A percentile compares a stretch with the other conserved stretches of the same genome.
Evolutionary conservation across 2,113 vertebrate genomes (phyloP).

Genomic region (Sinocyclocheilus anophthalmus): DNA sequence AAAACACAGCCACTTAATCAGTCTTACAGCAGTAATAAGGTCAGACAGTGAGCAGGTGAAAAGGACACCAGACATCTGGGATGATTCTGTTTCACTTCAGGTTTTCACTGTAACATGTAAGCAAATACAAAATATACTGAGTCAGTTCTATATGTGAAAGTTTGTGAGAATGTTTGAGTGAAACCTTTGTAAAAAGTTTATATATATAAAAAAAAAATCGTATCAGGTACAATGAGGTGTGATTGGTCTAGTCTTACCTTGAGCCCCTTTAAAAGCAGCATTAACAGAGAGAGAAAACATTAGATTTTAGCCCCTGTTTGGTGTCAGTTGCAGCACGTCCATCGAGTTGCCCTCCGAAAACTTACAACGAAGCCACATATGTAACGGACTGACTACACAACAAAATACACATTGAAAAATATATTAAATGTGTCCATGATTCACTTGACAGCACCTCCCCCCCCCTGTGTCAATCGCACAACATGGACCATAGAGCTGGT

Average conservation of each 20-base stretch:
- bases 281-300: conserved; percentile 69
- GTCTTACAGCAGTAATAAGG: conserved; percentile 21
- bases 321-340: conserved; percentile 45
- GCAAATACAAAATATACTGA: neutral
- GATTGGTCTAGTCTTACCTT: conserved; percentile 80
- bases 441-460: conserved; percentile 18
- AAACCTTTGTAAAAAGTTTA: neutral
- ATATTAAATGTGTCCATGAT: conserved; percentile 3
- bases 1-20: conserved; percentile 67
- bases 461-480: no score
- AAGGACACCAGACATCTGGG: conserved; percentile 4
- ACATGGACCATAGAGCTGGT: no score
- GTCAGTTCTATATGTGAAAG: neutral
- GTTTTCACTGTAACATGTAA: neutral
- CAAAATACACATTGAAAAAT: conserved; percentile 55
- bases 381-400: conserved; percentile 64
- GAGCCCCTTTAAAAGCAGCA: conserved; percentile 94
- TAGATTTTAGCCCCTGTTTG: no score
- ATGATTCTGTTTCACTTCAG: neutral
- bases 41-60: neutral
- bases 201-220: neutral
- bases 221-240: neutral
- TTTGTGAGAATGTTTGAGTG: neutral
- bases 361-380: no score
- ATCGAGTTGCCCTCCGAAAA: conserved; percentile 57